These are phyloP conservation scores for Ctenicera cuprea DNA, from an alignment of 2,888 invertebrate species.

Conservation along the genomic window DNA sequence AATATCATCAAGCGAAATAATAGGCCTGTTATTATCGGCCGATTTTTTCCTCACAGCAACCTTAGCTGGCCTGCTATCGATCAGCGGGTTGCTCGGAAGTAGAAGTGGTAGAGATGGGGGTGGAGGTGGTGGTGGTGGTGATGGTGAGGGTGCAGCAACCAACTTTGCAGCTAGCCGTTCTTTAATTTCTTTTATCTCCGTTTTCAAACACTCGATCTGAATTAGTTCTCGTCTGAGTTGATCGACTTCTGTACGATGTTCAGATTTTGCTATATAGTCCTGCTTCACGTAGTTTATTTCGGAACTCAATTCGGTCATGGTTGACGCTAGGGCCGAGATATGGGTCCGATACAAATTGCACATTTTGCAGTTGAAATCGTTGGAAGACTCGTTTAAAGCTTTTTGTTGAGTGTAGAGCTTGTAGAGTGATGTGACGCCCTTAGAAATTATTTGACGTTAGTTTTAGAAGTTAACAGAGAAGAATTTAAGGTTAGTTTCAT, in stretches of 20 bases:
- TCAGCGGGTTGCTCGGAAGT: conserved; percentile 25
- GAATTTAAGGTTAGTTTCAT: too few relatives aligned
- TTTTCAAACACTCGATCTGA: conserved; percentile 56
- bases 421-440: conserved; percentile 48
- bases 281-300: conserved; percentile 41
- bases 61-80: conserved; percentile 28
- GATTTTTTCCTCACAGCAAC: conserved; percentile 56
- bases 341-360: conserved; percentile 55
- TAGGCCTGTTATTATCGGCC: conserved; percentile 60
- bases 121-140: conserved; percentile 62
- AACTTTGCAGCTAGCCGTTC: conserved; percentile 33
- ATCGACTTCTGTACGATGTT: conserved; percentile 3
- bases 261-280: conserved; percentile 14
- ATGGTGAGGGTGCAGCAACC: conserved; percentile 20
- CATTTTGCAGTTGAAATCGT: conserved; percentile 5
- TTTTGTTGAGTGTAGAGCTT: too few relatives aligned
- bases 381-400: background rate
- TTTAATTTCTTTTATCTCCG: conserved; percentile 56
- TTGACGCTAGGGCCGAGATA: conserved; percentile 57
- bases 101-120: conserved; percentile 58
- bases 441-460: conserved; percentile 7
- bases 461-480: too few relatives aligned
- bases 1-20: conserved; percentile 69
- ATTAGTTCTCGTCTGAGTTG: conserved; percentile 8
- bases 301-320: conserved; percentile 53